Evolutionary conservation across 1,140 invertebrate species (phyloP), one percentile per base, ranked within the genome.

Genomic region (Aporrectodea caliginosa): DNA sequence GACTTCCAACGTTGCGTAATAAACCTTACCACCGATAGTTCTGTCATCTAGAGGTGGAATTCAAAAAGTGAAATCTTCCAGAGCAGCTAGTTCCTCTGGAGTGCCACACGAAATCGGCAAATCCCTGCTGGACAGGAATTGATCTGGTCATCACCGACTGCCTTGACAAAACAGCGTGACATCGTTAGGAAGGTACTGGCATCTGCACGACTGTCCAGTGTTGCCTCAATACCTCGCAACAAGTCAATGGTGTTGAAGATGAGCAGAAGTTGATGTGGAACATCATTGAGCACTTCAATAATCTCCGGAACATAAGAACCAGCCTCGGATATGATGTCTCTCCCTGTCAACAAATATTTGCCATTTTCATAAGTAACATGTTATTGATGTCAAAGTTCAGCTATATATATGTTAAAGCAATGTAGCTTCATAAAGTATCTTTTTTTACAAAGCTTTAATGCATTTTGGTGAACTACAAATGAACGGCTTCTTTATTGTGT

Each of bases 161-260:
- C 93, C 73, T 91, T 88, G 1, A 95, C 90, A 87, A 95, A 97
- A 85, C 92, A 95, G 83, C 92, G 92, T 22, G 94, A 94, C 95
- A 98, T 97, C 31, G 94, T 92, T 82, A 94, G 91, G 84, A 97
- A 96, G 0, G 94, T 93, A 16, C 92, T 92, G 1, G 85, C 84
- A 77, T 84, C 85, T n/a, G 86, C 84, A 16, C 83, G 80, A 27
- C 83, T 84, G 34, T 86, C 76, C 73, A 88, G 94, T 82, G 89
- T 90, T 34, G 79, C 58, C 86, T 98, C 96, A 82, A 99, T 98
- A 70, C 95, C 94, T 73, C 97, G 91, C 74, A 99, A 92, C 30
- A 99, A 88, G 88, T 99, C 97, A 85, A 99, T 99, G 0, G 97
- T 99, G 89, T 98, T 98, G n/a, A 99, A 90, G 81, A 99, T 93